Conservation (phyloP, 2,888 invertebrate species). For the Amiota communis region DNA sequence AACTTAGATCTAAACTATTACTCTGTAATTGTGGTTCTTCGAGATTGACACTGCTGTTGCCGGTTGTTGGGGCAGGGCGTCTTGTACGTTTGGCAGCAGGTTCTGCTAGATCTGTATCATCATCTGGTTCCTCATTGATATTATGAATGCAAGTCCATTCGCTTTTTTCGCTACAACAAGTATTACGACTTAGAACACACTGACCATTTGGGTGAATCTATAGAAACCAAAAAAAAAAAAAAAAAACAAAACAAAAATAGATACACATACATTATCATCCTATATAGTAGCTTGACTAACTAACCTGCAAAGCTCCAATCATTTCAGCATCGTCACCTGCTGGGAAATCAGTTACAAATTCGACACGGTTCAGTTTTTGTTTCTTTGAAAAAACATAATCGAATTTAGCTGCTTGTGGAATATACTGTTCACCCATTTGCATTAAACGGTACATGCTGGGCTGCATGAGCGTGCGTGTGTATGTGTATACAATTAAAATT, state of each 20-base stretch:
- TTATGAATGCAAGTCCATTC: slow-evolving; percentile 98
- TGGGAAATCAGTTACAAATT: slow-evolving; percentile 93
- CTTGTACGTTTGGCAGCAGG: slow-evolving; percentile 41
- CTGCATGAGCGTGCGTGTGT: slow-evolving; percentile 73
- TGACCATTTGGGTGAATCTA: slow-evolving; percentile 76
- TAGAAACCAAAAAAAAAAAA: not conserved
- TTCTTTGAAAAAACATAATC: slow-evolving; percentile 86
- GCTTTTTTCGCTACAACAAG: slow-evolving; percentile 87
- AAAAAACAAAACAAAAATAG: too few relatives aligned
- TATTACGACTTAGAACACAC: slow-evolving; percentile 90
- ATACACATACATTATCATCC: slow-evolving; percentile 9
- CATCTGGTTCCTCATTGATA: slow-evolving; percentile 80
- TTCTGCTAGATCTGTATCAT: slow-evolving; percentile 62
- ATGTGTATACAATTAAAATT: not conserved
- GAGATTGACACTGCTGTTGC: slow-evolving; percentile 14
- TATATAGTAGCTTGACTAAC: too few relatives aligned
- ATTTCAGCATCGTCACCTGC: slow-evolving; percentile 89
- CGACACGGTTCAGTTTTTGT: slow-evolving; percentile 86
- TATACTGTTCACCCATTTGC: slow-evolving; percentile 88
- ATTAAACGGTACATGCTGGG: slow-evolving; percentile 91
- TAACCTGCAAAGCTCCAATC: slow-evolving; percentile 87
- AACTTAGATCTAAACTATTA: not conserved
- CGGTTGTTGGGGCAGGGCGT: slow-evolving; percentile 16
- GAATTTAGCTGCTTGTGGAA: slow-evolving; percentile 85
- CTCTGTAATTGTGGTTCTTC: slow-evolving; percentile 29